Conservation (phyloP, 2,888 invertebrate genomes). For the Apomyelois bistriatella region DNA sequence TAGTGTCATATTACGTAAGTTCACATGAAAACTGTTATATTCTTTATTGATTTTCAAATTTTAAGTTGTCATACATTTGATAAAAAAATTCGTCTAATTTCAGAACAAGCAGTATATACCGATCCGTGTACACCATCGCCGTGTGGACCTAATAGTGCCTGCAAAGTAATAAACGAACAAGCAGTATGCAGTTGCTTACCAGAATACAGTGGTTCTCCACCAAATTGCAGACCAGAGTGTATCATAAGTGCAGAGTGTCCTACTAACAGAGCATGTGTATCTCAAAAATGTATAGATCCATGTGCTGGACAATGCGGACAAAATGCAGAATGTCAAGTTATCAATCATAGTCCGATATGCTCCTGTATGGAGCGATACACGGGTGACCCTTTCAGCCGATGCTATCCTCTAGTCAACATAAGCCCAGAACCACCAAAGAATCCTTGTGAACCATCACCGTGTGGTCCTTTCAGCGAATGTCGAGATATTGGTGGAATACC, state of each 20-base stretch:
- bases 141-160: conserved; percentile 91
- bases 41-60: too few species aligned
- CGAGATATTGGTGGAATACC: conserved; percentile 79
- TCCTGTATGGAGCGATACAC: conserved; percentile 81
- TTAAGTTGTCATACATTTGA: neutral
- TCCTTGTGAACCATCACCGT: conserved; percentile 83
- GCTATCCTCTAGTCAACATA: conserved; percentile 54
- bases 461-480: conserved; percentile 84
- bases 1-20: conserved; percentile 50
- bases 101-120: conserved; percentile 49
- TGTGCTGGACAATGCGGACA: conserved; percentile 87
- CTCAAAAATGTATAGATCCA: conserved; percentile 85
- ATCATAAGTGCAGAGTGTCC: conserved; percentile 86
- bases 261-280: conserved; percentile 82
- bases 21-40: neutral
- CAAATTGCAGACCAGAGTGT: conserved; percentile 87
- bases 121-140: conserved; percentile 88
- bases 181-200: conserved; percentile 86
- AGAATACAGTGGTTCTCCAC: conserved; percentile 83
- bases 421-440: conserved; percentile 53
- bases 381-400: conserved; percentile 84
- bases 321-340: conserved; percentile 85
- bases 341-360: conserved; percentile 86
- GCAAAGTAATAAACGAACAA: conserved; percentile 85
- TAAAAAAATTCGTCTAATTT: conserved; percentile 26